Evolutionary conservation across 2,888 invertebrate species (phyloP).

Genomic region (Cryptops parisi): DNA sequence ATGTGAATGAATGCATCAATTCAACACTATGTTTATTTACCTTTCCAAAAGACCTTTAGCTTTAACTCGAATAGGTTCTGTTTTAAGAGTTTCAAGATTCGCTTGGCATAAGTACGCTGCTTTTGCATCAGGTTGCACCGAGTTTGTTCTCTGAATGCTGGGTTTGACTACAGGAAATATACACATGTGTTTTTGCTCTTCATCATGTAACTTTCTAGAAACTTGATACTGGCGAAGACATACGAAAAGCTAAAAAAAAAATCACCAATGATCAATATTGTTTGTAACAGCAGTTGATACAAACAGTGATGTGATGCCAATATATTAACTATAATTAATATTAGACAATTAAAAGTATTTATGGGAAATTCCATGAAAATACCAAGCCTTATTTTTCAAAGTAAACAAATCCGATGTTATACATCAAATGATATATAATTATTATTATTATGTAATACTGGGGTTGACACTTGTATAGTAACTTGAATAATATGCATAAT

Average conservation of each 20-base stretch:
- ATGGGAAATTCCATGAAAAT: neutral
- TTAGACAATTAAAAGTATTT: neutral
- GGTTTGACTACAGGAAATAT: slow-evolving; percentile 21
- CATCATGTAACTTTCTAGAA: slow-evolving; percentile 13
- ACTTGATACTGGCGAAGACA: slow-evolving; percentile 16
- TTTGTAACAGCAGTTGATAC: neutral
- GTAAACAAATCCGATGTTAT: no score
- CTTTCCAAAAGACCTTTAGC: slow-evolving; percentile 22
- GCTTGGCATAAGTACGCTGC: slow-evolving; percentile 19
- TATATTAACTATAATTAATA: neutral
- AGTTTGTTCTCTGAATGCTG: slow-evolving; percentile 18
- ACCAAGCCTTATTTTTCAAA: no score
- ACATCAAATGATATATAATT: no score
- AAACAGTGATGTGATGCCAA: neutral
- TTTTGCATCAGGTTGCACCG: slow-evolving; percentile 20
- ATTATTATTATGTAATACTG: no score
- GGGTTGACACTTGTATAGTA: no score
- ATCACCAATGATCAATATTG: neutral
- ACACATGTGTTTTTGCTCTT: slow-evolving; percentile 17
- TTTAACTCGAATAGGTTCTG: slow-evolving; percentile 20
- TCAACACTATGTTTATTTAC: slow-evolving; percentile 10
- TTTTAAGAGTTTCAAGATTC: slow-evolving; percentile 15
- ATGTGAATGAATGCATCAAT: neutral
- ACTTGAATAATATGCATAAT: no score
- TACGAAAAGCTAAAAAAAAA: slow-evolving; percentile 14